These are phyloP conservation scores for Standfussiana lucernea DNA, from an alignment of 2,888 invertebrate genomes.

Conservation along the genomic window DNA sequence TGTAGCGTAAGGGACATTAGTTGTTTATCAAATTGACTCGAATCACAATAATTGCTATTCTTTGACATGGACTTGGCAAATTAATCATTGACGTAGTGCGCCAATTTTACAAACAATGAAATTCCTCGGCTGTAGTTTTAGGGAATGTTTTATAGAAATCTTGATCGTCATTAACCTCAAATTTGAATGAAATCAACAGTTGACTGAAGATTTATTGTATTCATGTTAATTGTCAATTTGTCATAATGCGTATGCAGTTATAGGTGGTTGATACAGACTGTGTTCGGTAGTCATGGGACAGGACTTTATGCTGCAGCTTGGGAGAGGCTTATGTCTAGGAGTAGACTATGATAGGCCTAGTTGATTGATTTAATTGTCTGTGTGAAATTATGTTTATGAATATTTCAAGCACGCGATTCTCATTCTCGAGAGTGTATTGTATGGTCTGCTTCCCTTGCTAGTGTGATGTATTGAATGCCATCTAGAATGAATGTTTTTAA, in stretches of 20 bases:
- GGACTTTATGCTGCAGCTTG: not conserved
- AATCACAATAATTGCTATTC: not conserved
- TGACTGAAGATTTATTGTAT: no score
- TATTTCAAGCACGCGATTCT: no score
- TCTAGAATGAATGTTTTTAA: no score
- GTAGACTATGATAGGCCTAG: not conserved
- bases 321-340: not conserved
- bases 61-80: not conserved
- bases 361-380: no score
- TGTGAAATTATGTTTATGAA: no score
- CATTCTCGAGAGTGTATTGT: not conserved
- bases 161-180: accelerated
- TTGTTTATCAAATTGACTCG: not conserved
- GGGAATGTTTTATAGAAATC: not conserved
- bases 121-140: not conserved
- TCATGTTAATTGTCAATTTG: no score
- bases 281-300: not conserved
- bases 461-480: not conserved
- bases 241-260: no score
- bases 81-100: not conserved
- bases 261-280: not conserved
- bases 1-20: not conserved
- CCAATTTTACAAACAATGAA: not conserved
- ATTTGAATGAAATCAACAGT: not conserved
- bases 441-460: not conserved